Percentiles rank a stretch among this genome's conserved stretches.
These are phyloP conservation scores for Dipodomys stephensi DNA, from an alignment of 2,113 vertebrate genomes.

Conservation along the genomic window DNA sequence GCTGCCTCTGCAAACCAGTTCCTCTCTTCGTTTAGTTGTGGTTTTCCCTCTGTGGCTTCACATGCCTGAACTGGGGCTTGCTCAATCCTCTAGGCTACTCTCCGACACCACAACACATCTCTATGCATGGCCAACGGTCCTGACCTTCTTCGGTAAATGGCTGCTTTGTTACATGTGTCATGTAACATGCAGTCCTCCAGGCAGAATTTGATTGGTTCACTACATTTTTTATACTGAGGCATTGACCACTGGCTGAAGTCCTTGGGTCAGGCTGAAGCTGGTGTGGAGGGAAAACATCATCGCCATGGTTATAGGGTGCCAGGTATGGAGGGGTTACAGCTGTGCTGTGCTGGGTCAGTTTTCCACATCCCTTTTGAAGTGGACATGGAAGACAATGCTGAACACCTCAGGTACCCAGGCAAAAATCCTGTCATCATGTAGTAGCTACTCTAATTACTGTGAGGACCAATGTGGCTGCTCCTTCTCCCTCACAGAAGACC, in stretches of 20 bases:
- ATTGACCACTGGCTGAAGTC: background rate
- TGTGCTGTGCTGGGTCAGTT: background rate
- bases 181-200: too few relatives aligned
- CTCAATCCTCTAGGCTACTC: background rate
- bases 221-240: background rate
- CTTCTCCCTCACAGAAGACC: background rate
- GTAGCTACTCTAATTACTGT: background rate
- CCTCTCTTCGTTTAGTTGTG: background rate
- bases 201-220: background rate
- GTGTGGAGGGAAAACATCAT: background rate
- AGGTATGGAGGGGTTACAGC: background rate
- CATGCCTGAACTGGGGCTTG: background rate
- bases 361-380: background rate
- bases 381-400: background rate
- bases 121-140: background rate
- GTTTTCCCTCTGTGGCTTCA: background rate
- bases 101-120: background rate
- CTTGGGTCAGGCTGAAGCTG: background rate
- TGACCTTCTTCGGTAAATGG: background rate
- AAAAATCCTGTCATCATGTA: background rate
- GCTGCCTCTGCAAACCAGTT: background rate
- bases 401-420: background rate
- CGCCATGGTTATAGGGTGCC: background rate
- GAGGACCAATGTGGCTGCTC: background rate
- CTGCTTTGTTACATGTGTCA: background rate